Base-by-base conservation (phyloP, 2,888 invertebrate genomes). In the Malthinus flaveolus region DNA sequence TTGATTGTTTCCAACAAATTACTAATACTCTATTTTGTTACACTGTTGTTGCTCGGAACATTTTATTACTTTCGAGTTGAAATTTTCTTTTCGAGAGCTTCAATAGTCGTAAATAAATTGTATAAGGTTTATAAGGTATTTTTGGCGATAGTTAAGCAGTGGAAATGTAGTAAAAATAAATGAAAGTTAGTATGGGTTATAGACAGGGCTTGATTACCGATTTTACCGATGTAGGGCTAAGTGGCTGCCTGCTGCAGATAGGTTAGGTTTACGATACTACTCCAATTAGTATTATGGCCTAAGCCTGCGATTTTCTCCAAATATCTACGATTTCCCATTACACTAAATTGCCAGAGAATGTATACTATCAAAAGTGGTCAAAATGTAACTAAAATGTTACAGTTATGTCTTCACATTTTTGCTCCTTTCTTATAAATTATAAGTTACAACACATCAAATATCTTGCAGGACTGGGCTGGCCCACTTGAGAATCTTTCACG, bases 251-350 rank as follows among this genome's bases (percentile, higher is more conserved):
- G 69, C 68, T 70, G 68, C 68, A 71, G 71, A 72, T 71, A 73
- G 67, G 69, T 66, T 67, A 66, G 68, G 67, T 69, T 72, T 71
- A 72, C 70, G 72, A 71, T 72, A 72, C 70, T 67, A 67, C 67
- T 65, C 72, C 73, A 73, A 73, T 73, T 73, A 73, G 71, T 67
- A 71, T 72, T 73, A 73, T 68, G 66, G 72, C 70, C 67, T 60
- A 61, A 62, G 63, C 64, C 61, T 62, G 66, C 66, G 63, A 60
- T 64, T 58, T 54, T 56, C 63, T 60, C 61, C 55, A 61, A 63
- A 60, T 61, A 63, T 63, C 60, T 61, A 60, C 61, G 63, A 64
- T 65, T 65, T 62, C 53, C 63, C 63, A 63, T 65, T 64, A 61
- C 62, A 60, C 50, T 54, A 64, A 65, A 65, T 57, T 60, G 62